phyloP scores from a whole-genome alignment of 2,113 vertebrate genomes.

The Monopterus albus region DNA sequence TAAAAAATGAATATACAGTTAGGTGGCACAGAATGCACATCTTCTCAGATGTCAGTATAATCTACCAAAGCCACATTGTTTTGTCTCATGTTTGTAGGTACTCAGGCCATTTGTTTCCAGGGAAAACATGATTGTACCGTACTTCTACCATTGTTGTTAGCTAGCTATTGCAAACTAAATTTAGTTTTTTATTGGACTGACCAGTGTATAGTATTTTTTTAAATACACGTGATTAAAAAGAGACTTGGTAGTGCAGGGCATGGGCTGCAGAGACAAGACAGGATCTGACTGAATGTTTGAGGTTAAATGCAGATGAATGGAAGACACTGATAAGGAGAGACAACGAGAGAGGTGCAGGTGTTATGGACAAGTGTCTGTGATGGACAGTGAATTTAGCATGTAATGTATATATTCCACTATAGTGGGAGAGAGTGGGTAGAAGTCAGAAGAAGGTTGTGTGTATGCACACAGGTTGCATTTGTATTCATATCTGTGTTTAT shows the following conservation, averaged over 20 bases:
- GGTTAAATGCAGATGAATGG: slow-evolving; percentile 24
- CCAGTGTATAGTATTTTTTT: not conserved
- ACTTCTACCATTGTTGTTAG: not conserved
- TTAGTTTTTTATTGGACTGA: not conserved
- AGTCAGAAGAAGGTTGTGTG: not conserved
- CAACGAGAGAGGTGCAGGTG: no score
- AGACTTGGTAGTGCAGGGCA: not conserved
- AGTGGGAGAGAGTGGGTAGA: not conserved
- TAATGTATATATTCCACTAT: not conserved
- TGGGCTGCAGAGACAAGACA: slow-evolving; percentile 29
- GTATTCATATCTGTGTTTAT: not conserved
- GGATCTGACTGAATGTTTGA: slow-evolving; percentile 47
- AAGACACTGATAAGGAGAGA: slow-evolving; percentile 20
- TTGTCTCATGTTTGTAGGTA: not conserved
- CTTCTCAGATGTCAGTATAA: no score
- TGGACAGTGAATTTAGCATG: slow-evolving; percentile 26
- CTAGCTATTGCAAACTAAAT: not conserved
- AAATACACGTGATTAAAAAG: not conserved
- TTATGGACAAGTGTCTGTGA: not conserved
- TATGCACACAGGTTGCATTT: not conserved
- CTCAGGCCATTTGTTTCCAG: not conserved
- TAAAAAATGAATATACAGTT: no score
- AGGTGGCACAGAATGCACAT: no score
- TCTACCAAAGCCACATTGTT: no score
- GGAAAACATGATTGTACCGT: not conserved